Evolutionary conservation across 2,113 vertebrate species (phyloP), one percentile per base, ranked within the genome.

Genomic region (Tringa solitaria): DNA sequence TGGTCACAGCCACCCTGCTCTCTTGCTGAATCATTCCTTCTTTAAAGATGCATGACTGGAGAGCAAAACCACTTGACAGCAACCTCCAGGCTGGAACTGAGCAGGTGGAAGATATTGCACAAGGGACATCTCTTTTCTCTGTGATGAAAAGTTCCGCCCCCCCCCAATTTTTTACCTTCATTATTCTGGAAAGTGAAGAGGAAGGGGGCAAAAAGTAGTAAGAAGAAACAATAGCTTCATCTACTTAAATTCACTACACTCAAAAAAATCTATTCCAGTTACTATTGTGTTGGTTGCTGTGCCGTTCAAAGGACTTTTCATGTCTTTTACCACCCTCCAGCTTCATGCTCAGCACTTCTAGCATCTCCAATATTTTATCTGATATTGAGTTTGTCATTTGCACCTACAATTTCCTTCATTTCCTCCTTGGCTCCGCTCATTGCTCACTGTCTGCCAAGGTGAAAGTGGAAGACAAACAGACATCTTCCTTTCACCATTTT

Each of bases 11-110:
- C 74, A 50, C 70, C 12, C 37, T 48, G 16, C 12, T 51, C 4
- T 84, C 63, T 87, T 69, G 32, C 37, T 41, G 28, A 69, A 68
- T 76, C 59, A 6, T 19, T 45, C 27, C 9, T 45, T 65, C 8
- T 28, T 95, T 93, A 89, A 95, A 93, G 53, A 90, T 80, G 37
- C n/a, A n/a, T 54, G 60, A 81, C 59, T 84, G 32, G 41, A 89
- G 26, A 93, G 59, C 50, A 84, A 90, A 86, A 90, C 69, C 74
- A 80, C 46, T 59, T 95, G 63, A 77, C 75, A 80, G 54, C 16
- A 88, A 74, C 46, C 76, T 90, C 75, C 41, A 73, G 63, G 72
- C 20, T 90, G 67, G n/a, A 95, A 70, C 24, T 30, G 68, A 77
- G n/a, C 59, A 88, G 59, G 37, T 90, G 51, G 80, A 89, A 83